A percentile compares a stretch with the other conserved stretches of the same genome.
Evolutionary conservation across 1,140 invertebrate genomes (phyloP).

Genomic region (Papilio dardanus): DNA sequence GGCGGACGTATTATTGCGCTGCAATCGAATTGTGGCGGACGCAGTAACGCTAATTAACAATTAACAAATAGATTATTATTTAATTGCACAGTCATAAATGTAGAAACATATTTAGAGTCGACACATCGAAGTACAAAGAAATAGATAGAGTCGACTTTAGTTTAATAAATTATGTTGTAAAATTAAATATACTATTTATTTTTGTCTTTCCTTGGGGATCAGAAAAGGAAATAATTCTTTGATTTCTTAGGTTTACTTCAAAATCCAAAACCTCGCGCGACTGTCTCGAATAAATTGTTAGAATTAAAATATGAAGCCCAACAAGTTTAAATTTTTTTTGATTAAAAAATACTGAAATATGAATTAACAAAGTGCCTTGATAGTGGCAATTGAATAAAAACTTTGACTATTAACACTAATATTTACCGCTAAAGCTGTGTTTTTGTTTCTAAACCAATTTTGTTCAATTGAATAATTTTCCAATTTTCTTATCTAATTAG

Average conservation of each 20-base stretch:
- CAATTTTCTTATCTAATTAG: not conserved
- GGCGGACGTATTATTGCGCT: not conserved
- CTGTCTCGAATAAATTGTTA: not conserved
- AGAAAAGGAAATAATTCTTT: not conserved
- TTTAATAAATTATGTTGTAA: not conserved
- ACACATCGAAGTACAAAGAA: not conserved
- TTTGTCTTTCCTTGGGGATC: not conserved
- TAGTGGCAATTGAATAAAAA: too few relatives aligned
- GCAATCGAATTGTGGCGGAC: conserved; percentile 2
- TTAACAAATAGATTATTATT: conserved; percentile 6
- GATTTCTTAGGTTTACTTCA: not conserved
- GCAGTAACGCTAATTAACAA: not conserved
- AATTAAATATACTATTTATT: not conserved
- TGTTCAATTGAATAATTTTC: too few relatives aligned
- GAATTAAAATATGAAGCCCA: too few relatives aligned
- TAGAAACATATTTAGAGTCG: not conserved
- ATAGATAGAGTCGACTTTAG: not conserved
- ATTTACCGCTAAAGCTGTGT: too few relatives aligned
- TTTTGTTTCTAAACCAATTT: too few relatives aligned
- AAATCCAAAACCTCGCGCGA: not conserved
- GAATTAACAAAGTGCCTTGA: too few relatives aligned
- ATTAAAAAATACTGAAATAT: too few relatives aligned
- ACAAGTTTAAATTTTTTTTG: too few relatives aligned
- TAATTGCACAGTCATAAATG: not conserved
- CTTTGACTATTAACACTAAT: too few relatives aligned